Percentiles rank a stretch among this genome's conserved stretches.
Evolutionary conservation across 2,113 vertebrate species (phyloP).

Genomic region (Rhea pennata): DNA sequence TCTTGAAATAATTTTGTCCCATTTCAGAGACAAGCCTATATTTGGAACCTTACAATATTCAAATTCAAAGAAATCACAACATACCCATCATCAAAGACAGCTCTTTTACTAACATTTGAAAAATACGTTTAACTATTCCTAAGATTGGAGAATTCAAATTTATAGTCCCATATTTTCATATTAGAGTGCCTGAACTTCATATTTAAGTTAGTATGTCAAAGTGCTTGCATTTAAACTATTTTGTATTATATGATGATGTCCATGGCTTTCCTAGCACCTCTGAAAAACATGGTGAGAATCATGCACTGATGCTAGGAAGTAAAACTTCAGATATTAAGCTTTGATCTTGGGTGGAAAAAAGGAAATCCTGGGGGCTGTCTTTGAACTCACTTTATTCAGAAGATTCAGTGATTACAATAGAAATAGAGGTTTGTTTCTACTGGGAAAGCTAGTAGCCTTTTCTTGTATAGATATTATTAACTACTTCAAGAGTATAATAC

Average conservation of each 20-base stretch:
- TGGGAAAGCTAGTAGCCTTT: neutral
- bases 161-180: neutral
- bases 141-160: neutral
- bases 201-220: neutral
- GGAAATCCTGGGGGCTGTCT: neutral
- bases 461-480: neutral
- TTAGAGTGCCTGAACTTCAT: neutral
- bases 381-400: neutral
- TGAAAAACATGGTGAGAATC: neutral
- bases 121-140: slow-evolving; percentile 1
- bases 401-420: neutral
- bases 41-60: slow-evolving; percentile 1
- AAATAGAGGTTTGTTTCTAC: neutral
- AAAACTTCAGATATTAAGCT: neutral
- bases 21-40: slow-evolving; percentile 23
- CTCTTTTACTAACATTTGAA: neutral
- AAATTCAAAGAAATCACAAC: neutral
- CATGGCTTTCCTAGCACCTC: neutral
- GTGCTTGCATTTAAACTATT: neutral
- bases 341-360: neutral
- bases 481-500: neutral
- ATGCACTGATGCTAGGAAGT: neutral
- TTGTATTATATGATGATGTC: neutral
- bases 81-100: neutral
- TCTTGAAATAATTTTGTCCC: slow-evolving; percentile 18